Percentiles rank a stretch among this genome's conserved stretches.
These are phyloP conservation scores for Anoplolepis gracilipes DNA, from an alignment of 1,140 invertebrate genomes.

Conservation along the genomic window DNA sequence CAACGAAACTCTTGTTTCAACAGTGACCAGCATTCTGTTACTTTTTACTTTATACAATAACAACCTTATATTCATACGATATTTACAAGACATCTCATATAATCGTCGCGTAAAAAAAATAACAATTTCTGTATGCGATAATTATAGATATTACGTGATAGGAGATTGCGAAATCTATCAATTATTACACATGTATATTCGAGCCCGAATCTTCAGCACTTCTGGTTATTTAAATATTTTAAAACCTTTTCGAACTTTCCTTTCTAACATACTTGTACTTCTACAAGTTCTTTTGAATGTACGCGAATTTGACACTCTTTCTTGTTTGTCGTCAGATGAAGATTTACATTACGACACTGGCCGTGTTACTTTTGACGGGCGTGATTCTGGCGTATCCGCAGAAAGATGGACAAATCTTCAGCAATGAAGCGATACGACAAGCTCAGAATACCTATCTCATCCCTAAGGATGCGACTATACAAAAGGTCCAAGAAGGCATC, in stretches of 20 bases:
- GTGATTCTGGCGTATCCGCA: slow-evolving; percentile 87
- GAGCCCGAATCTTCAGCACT: neutral
- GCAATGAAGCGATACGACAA: slow-evolving; percentile 94
- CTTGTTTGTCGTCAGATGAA: slow-evolving; percentile 76
- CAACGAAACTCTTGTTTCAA: slow-evolving; percentile 6
- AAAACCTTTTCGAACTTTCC: neutral
- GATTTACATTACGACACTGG: slow-evolving; percentile 77
- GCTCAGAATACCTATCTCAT: slow-evolving; percentile 93
- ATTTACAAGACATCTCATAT: neutral
- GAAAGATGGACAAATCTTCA: slow-evolving; percentile 92
- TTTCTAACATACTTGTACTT: neutral
- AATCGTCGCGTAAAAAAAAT: neutral
- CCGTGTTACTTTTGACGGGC: slow-evolving; percentile 84
- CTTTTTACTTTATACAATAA: neutral
- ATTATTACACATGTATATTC: neutral
- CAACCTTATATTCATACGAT: neutral
- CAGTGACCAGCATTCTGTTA: neutral
- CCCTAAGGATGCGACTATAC: slow-evolving; percentile 93
- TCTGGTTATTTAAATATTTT: neutral
- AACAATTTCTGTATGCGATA: neutral
- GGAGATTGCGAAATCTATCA: neutral
- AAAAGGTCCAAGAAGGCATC: slow-evolving; percentile 94
- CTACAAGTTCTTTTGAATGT: neutral
- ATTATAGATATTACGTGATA: slow-evolving; percentile 3
- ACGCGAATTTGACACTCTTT: neutral